Base-by-base conservation (phyloP, 2,113 vertebrate genomes). In the Sylvietta virens region DNA sequence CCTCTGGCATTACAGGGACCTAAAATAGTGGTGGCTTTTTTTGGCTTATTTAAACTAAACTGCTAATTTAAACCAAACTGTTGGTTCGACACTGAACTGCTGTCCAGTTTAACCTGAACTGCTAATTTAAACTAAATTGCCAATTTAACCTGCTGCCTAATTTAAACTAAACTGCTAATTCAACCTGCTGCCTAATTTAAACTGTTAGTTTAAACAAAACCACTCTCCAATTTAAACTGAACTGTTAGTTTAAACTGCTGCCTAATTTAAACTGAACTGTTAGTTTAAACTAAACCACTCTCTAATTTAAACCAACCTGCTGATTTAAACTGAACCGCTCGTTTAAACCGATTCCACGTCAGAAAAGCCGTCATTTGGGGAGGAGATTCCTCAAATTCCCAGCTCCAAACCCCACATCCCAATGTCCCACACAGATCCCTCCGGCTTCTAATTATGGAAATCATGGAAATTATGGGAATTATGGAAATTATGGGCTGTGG, bases 211-310 rank as follows among this genome's bases (percentile, higher is more conserved):
- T 45, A 74, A 45, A 19, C 15, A 4, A 2, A 74, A 24, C 54
- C 28, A 14, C 39, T 40, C n/a, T n/a, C n/a, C n/a, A 30, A n/a
- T 65, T 64, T 26, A 64, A 42, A 42, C 19, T 8, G 2, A 22
- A 56, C 31, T 65, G 30, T 18, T 53, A 18, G 10, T 30, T 53
- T 53, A 53, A 18, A 11, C 64, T 33, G 39, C 16, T 50, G 48
- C 9, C 13, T 20, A 30, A 8, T 70, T 53, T 17, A 51, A 33
- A 10, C 28, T 7, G 0, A 37, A 20, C 51, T 27, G 51, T 0
- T 28, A 51, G n/a, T 64, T 70, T 53, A 70, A 69, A 22, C 47
- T 3, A 2, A 20, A 19, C 33, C 27, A 23, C 7, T n/a, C n/a
- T n/a, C 23, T 14, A 11, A 11, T 47, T 47, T 42, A n/a, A n/a